These are phyloP conservation scores for Tromatobia lineatoria DNA, from an alignment of 2,888 invertebrate genomes.

Conservation along the genomic window DNA sequence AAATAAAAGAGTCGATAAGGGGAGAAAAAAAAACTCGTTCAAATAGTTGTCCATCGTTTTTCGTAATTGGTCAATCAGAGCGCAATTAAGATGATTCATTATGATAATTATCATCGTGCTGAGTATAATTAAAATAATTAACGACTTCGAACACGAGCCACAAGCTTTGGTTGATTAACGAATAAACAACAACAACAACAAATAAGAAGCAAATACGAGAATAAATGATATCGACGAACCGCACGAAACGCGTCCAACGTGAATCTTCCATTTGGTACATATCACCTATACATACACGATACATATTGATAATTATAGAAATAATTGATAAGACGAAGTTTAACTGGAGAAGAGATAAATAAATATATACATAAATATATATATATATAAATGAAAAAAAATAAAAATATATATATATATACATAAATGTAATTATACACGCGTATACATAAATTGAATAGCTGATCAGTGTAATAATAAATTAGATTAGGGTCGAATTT, in stretches of 20 bases:
- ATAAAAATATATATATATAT: slow-evolving; percentile 61
- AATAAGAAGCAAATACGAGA: slow-evolving; percentile 15
- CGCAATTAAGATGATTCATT: slow-evolving; percentile 28
- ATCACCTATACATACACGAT: slow-evolving; percentile 80
- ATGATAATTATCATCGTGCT: slow-evolving; percentile 12
- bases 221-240: slow-evolving; percentile 56
- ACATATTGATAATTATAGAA: slow-evolving; percentile 64
- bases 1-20: slow-evolving; percentile 2
- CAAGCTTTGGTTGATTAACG: slow-evolving; percentile 25
- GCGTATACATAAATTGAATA: slow-evolving; percentile 67
- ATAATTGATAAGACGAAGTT: slow-evolving; percentile 61
- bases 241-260: slow-evolving; percentile 77
- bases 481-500: slow-evolving; percentile 37
- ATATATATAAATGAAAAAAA: slow-evolving; percentile 64
- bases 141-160: slow-evolving; percentile 19
- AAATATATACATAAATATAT: slow-evolving; percentile 64
- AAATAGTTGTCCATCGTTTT: slow-evolving; percentile 53
- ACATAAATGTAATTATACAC: slow-evolving; percentile 72
- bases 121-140: slow-evolving; percentile 25
- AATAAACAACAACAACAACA: slow-evolving; percentile 5
- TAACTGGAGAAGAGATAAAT: slow-evolving; percentile 62
- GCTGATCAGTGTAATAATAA: slow-evolving; percentile 63
- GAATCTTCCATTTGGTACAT: slow-evolving; percentile 86
- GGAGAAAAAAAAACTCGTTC: slow-evolving; percentile 28
- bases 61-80: slow-evolving; percentile 45